Conservation (phyloP, 2,113 vertebrate genomes). For the Otolemur garnettii region DNA sequence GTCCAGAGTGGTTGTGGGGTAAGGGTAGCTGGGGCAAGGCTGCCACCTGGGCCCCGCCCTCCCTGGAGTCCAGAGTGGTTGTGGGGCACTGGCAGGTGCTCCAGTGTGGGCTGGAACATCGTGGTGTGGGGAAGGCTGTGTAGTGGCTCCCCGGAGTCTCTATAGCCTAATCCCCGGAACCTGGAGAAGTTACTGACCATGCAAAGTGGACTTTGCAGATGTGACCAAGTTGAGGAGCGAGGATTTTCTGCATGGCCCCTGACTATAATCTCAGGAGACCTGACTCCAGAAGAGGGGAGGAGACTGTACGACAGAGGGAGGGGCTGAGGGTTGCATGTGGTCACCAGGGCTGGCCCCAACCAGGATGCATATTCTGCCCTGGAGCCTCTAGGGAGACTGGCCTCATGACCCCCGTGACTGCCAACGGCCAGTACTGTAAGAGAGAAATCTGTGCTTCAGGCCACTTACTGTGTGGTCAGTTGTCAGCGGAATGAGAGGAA, state of each 20-base stretch:
- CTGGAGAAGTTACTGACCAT: too few relatives aligned
- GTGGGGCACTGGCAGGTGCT: background rate
- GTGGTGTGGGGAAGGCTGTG: background rate
- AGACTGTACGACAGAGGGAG: too few relatives aligned
- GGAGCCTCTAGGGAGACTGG: background rate
- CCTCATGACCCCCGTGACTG: background rate
- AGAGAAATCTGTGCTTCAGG: background rate
- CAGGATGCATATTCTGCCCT: background rate
- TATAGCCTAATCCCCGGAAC: too few relatives aligned
- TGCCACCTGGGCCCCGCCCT: background rate
- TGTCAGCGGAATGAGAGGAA: background rate
- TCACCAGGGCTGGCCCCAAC: too few relatives aligned
- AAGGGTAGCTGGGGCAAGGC: background rate
- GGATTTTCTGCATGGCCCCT: background rate
- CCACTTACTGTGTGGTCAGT: background rate
- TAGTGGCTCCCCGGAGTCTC: background rate
- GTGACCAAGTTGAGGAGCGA: too few relatives aligned
- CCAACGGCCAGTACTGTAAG: background rate
- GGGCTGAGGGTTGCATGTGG: fast-evolving
- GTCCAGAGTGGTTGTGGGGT: background rate
- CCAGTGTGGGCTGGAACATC: background rate
- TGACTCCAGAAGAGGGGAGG: background rate
- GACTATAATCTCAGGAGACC: fast-evolving
- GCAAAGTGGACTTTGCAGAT: background rate
- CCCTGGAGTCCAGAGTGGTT: background rate